phyloP scores from a whole-genome alignment of 1,140 invertebrate genomes.

The Zaprionus vittiger region DNA sequence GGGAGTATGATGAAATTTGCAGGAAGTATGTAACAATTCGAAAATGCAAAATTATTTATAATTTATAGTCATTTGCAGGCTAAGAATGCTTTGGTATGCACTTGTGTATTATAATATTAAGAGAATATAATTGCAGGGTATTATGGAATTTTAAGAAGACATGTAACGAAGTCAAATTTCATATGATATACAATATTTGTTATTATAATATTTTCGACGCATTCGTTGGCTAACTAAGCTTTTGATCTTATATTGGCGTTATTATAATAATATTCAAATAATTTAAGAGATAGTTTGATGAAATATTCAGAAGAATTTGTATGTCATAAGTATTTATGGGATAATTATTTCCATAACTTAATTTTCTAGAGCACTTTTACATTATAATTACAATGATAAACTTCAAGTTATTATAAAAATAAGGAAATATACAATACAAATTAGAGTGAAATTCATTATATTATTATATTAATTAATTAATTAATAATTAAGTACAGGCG shows the following conservation, averaged over 20 bases:
- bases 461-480: not conserved
- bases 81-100: not conserved
- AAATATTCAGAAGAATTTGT: too few species aligned
- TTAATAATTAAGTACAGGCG: not conserved
- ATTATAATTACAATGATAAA: not conserved
- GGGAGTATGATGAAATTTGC: constrained; percentile 1
- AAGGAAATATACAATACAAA: not conserved
- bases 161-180: not conserved
- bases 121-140: too few species aligned
- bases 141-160: not conserved
- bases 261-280: too few species aligned
- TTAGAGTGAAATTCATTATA: too few species aligned
- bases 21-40: too few species aligned
- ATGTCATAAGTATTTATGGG: too few species aligned
- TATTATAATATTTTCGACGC: too few species aligned
- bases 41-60: constrained; percentile 5
- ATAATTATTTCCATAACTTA: not conserved
- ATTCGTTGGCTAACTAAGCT: too few species aligned
- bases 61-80: not conserved
- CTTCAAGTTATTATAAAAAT: not conserved
- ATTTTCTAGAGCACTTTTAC: not conserved
- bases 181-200: too few species aligned
- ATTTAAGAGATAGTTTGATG: too few species aligned
- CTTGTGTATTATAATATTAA: not conserved
- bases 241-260: too few species aligned